phyloP scores from a whole-genome alignment of 2,888 invertebrate genomes.

The Apodemia hepburni region DNA sequence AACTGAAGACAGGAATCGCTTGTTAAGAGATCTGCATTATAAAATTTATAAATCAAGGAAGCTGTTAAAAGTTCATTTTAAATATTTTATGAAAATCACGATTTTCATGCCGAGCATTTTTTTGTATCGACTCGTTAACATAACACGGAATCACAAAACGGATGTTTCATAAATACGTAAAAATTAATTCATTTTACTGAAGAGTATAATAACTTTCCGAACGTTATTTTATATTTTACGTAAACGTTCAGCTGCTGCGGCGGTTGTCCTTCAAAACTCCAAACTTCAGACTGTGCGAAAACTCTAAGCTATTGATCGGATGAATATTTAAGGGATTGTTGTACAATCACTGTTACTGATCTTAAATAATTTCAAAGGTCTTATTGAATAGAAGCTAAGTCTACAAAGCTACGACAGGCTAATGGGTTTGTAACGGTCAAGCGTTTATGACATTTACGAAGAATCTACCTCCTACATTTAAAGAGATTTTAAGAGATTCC shows the following conservation, averaged over 20 bases:
- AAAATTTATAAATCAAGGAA: no score
- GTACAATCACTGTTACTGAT: conserved; percentile 29
- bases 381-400: neutral
- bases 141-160: neutral
- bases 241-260: conserved; percentile 57
- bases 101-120: neutral
- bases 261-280: conserved; percentile 29
- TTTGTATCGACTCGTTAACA: neutral
- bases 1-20: no score
- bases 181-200: neutral
- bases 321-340: conserved; percentile 37
- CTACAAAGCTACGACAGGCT: neutral
- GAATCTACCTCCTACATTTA: neutral
- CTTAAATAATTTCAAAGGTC: conserved; percentile 35
- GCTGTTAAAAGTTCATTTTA: no score
- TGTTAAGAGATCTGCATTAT: no score
- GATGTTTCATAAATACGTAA: neutral
- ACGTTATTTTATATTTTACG: conserved; percentile 48
- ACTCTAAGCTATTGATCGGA: conserved; percentile 40
- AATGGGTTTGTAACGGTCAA: conserved; percentile 9
- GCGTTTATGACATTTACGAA: neutral
- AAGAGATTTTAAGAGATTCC: no score
- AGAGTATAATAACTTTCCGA: neutral
- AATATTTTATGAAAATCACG: neutral
- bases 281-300: conserved; percentile 27